phyloP scores from a whole-genome alignment of 2,113 vertebrate species.

The Psilopogon haemacephalus region DNA sequence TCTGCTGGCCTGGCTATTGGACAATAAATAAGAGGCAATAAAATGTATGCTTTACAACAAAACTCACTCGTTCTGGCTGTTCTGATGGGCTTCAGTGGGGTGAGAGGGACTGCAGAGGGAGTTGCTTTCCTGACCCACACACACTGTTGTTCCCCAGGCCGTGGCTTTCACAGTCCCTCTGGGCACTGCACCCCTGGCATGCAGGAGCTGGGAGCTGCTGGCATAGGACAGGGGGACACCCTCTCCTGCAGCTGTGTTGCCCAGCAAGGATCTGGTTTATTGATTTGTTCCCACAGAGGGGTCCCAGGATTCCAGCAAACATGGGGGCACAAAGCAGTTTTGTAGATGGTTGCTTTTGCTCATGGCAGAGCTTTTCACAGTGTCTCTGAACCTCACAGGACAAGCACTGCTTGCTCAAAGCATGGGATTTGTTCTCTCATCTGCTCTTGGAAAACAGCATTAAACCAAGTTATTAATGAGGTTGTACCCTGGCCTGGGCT shows the following conservation, averaged over 20 bases:
- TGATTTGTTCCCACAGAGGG: rapidly evolving
- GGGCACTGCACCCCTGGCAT: rapidly evolving
- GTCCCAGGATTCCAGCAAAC: background rate
- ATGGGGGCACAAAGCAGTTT: rapidly evolving
- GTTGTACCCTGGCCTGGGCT: background rate
- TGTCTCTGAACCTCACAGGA: rapidly evolving
- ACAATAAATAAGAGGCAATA: conserved; percentile 22
- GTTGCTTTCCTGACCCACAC: background rate
- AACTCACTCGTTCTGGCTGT: background rate
- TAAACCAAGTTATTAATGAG: background rate
- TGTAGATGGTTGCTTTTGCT: background rate
- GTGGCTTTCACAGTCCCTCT: background rate
- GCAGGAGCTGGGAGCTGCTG: background rate
- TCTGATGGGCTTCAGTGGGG: background rate
- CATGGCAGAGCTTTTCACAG: rapidly evolving
- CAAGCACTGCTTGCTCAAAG: background rate
- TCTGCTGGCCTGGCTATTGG: background rate
- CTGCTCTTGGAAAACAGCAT: background rate
- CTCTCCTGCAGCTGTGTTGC: background rate
- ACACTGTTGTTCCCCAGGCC: rapidly evolving
- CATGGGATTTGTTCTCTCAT: background rate
- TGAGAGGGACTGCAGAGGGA: background rate
- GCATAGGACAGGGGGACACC: no score
- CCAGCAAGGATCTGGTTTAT: background rate
- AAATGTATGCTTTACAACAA: conserved; percentile 15